Evolutionary conservation across 2,888 invertebrate species (phyloP), one percentile per base, ranked within the genome.

Genomic region (Andricus quercusramuli): DNA sequence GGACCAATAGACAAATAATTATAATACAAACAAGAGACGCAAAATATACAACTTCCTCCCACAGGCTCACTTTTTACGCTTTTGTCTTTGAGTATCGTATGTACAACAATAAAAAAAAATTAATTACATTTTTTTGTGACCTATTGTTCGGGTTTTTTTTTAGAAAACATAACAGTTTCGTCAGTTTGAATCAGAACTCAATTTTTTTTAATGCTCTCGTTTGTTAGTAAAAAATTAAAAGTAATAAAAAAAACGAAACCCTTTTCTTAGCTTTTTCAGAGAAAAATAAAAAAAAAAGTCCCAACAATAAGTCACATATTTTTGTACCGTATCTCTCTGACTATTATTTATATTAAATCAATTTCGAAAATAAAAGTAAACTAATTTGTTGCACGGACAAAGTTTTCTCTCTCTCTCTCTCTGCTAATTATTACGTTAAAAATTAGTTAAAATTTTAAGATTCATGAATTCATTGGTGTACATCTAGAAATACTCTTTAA

Each of bases 21-120:
- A 89, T 90, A 86, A 90, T 91, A 91, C 90, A 91, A 91, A 91
- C 89, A 90, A 90, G 90, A 89, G 90, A 88, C 90, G 90, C 90
- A 90, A 91, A 91, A 91, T 91, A 91, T 90, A 74, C 56, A 74
- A 74, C 74, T 74, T 74, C 59, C 51, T 56, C 20, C 22, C 56
- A 32, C 51, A 51, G 51, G 47, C 56, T 74, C 47, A 32, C 20
- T 62, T 25, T 25, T 25, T 13, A 15, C 25, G 62, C 62, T 13
- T 25, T 62, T 62, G 25, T 5, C 25, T 64, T 64, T 64, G 11
- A 13, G 3, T 22, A 11, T 29, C 17, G 64, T 37, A 56, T 74
- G 32, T 74, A 74, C 13, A 74, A 74, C 74, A 32, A 74, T 32
- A 56, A 56, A 56, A 74, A 74, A 70, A 56, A 74, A 74, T 32